Evolutionary conservation across 2,888 invertebrate genomes (phyloP).

Genomic region (Cephus rjabovi): DNA sequence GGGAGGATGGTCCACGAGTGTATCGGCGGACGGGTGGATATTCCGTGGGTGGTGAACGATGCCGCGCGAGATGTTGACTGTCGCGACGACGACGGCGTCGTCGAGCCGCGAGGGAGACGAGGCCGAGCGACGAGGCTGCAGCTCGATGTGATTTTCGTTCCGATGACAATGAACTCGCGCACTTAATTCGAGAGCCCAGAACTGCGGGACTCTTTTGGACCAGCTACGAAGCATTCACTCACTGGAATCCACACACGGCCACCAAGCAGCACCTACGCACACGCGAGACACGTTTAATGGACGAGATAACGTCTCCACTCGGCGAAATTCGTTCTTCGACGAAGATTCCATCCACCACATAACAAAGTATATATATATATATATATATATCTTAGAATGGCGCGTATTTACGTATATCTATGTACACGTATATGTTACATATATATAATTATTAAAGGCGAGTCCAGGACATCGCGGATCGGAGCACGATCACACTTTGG

Average conservation of each 20-base stretch:
- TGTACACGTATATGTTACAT: background rate
- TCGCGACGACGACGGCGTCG: background rate
- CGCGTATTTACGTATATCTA: background rate
- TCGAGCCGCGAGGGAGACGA: background rate
- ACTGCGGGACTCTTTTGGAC: background rate
- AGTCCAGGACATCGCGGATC: constrained; percentile 8
- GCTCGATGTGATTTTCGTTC: background rate
- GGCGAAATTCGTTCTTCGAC: background rate
- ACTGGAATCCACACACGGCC: background rate
- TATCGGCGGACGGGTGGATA: background rate
- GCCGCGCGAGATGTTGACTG: too few relatives aligned
- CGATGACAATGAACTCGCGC: constrained; percentile 5
- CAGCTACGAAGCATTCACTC: background rate
- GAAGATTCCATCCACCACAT: background rate
- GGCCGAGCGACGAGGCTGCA: background rate
- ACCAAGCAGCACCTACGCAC: background rate
- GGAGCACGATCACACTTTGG: background rate
- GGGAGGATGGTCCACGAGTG: background rate
- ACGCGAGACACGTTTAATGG: background rate
- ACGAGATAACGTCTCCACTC: background rate
- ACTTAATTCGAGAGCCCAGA: background rate
- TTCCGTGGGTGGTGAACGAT: background rate
- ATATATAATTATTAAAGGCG: background rate
- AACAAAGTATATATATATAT: background rate
- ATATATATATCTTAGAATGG: background rate